Evolutionary conservation across 2,113 vertebrate genomes (phyloP).

Genomic region (Glaucomys volans): DNA sequence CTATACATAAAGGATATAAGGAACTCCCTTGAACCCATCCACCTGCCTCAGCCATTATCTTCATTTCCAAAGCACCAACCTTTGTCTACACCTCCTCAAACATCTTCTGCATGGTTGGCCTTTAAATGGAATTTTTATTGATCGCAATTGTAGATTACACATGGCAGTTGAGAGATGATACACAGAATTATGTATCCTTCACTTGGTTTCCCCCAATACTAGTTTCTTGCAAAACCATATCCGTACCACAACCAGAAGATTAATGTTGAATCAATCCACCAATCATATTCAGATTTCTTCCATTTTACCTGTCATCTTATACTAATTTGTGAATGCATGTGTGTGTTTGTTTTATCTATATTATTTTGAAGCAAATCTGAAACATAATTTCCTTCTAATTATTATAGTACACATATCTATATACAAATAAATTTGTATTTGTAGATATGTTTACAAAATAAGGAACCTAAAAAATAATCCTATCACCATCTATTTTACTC

Average conservation of each 20-base stretch:
- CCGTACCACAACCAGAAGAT: neutral
- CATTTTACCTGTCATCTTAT: neutral
- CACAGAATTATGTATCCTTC: neutral
- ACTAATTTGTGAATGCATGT: neutral
- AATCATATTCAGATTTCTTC: neutral
- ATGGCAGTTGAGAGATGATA: neutral
- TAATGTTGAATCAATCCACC: neutral
- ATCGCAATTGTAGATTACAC: neutral
- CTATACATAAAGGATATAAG: neutral
- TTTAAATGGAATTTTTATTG: neutral
- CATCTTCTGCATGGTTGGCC: neutral
- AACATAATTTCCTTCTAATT: neutral
- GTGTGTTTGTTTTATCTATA: neutral
- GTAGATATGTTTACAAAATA: neutral
- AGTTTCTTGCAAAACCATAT: neutral
- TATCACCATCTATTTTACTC: neutral
- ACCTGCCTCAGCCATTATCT: neutral
- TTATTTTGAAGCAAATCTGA: neutral
- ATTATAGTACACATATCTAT: neutral
- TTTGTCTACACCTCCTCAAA: neutral
- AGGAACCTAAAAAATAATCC: neutral
- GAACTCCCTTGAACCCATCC: neutral
- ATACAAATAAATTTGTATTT: too few species aligned
- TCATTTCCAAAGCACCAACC: neutral
- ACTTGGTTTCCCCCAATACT: accelerated